Base-by-base conservation (phyloP, 2,113 vertebrate genomes). In the Bothrops jararaca region DNA sequence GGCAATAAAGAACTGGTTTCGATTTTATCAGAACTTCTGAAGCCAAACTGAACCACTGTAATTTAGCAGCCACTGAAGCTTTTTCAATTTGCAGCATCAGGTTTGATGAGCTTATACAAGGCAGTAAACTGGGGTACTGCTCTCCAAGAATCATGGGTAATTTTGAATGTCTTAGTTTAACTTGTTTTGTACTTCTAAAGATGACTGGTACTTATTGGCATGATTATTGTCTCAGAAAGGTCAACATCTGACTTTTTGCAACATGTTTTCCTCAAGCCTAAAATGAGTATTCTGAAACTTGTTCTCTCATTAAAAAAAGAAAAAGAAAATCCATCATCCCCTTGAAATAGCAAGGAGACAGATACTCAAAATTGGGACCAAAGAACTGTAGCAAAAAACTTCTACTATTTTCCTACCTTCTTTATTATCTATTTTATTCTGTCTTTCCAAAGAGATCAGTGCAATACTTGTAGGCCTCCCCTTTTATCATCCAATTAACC, bases 151-250 rank as follows among this genome's bases (percentile, higher is more conserved):
- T 95, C 74, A 29, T 92, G 89, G 94, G 90, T 93, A 64, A 94
- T 93, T 45, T 89, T 56, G 95, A 95, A 95, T 88, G 56, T 50
- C 95, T 95, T 92, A 24, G 88, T 48, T 52, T 13, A 57, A 15
- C 89, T 91, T 29, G 90, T 86, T 96, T 89, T 80, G 64, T 85
- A 95, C 90, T 95, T 0, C 10, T 0, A 92, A 94, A 91, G 8
- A 93, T 93, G 91, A 9, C 93, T 90, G 92, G 92, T 95, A 12
- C 95, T 97, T 94, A 92, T 91, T 85, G 52, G 95, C 86, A 20
- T 89, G 85, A 0, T 3, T 48, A 60, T 90, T 87, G 93, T 90
- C 94, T 94, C 93, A 94, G 96, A 96, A 97, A 97, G 96, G 97
- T 96, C 97, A 95, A 85, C 0, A 85, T 92, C 87, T 93, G 94